Base-by-base conservation (phyloP, 1,140 invertebrate genomes). In the Temnothorax curvispinosus region DNA sequence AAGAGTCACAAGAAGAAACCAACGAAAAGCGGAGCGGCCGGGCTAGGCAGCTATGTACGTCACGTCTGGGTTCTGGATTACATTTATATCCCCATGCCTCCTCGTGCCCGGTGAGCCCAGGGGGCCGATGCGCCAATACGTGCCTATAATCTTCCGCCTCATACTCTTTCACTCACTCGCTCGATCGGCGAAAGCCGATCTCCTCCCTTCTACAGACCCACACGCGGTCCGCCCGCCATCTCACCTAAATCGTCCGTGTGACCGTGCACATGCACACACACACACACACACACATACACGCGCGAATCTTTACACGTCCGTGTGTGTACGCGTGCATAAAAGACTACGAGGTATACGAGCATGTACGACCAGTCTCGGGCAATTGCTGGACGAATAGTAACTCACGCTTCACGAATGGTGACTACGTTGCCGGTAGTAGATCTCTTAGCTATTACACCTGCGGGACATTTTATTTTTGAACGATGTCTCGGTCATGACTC, bases 91-190 rank as follows among this genome's bases (percentile, higher is more conserved):
- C 84, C 89, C 87, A 58, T 87, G 54, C 85, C 67, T 52, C 47
- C 78, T 38, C 89, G 67, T 84, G 47, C 58, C 35, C 74, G 76
- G 64, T 47, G 92, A 92, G 74, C 90, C 90, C 89, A 90, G 87
- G 92, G 92, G 93, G 87, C 88, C 93, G 91, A 94, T 94, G 93
- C 93, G 93, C 93, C 93, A 94, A 94, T 94, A 94, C 93, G 93
- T 94, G 93, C 93, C 93, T 94, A 94, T 94, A 94, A 94, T 94
- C 92, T 93, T 93, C 88, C 82, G 80, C 56, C 84, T 64, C 76
- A 38, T 88, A 35, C 85, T 88, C 88, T 91, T 88, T 92, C 85
- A 15, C 74, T 89, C 88, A 32, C 65, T 71, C 65, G 35, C 60
- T 76, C 84, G 88, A 89, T 89, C 67, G 56, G 65, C 41, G 38